Evolutionary conservation across 2,888 invertebrate species (phyloP), one percentile per base, ranked within the genome.

Genomic region (Epistrophe eligans): DNA sequence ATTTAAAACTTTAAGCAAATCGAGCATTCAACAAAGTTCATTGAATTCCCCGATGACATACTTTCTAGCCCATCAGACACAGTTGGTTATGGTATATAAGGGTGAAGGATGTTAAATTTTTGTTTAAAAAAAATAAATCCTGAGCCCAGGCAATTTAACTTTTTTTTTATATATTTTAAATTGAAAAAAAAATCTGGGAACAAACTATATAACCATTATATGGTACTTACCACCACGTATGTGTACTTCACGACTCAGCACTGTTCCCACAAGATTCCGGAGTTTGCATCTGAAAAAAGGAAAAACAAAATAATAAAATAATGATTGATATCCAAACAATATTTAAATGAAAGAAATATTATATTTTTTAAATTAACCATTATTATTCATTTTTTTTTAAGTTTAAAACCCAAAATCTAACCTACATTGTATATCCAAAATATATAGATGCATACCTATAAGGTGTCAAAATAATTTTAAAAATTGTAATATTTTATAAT

Each of bases 231-330:
- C 98, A 91, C 98, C 98, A 93, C 97, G 96, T 80, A 98, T 96
- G 91, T 96, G 96, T 89, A 98, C 96, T 92, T 97, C 97, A 89
- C 97, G 95, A 90, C 98, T 98, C 90, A 98, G 94, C 70, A 98
- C 95, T 74, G 95, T 94, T 48, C 97, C 97, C 81, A 96, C 95
- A 88, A 95, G 93, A 93, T 96, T 97, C 89, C 94, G 94, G 62
- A 96, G 94, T 89, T 94, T 94, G 91, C 95, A 94, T 91, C 93
- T 93, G 90, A 60, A 90, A 88, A 32, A 48, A 9, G 0, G 10
- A 48, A 32, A 6, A 6, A 6, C 5, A 15, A 15, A 7, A 43
- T 43, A 19, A 6, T 43, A 4, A 7, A 32, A 24, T 24, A 32
- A 32, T 5, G 7, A 6, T 32, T 32, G 32, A 32, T 3, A 24